Conservation (phyloP, 2,113 vertebrate genomes). For the Tautogolabrus adspersus region DNA sequence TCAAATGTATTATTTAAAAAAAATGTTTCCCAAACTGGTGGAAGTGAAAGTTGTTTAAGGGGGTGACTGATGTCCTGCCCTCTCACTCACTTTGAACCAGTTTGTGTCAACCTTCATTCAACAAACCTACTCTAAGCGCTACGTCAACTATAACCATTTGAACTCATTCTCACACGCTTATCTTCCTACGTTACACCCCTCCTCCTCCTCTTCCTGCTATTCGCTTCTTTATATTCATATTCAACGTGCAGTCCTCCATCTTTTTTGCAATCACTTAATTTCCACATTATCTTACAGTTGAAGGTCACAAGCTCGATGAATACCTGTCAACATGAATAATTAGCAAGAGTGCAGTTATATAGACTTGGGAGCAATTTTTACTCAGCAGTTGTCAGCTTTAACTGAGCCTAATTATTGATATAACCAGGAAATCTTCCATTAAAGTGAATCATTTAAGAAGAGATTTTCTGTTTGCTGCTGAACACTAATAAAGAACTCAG, state of each 20-base stretch:
- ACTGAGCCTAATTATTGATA: not conserved
- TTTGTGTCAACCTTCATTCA: too few relatives aligned
- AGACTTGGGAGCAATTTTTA: conserved; percentile 8
- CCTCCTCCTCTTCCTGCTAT: too few relatives aligned
- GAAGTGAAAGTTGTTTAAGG: too few relatives aligned
- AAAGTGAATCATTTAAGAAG: not conserved
- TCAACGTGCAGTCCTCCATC: conserved; percentile 17
- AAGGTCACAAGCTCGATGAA: conserved; percentile 44
- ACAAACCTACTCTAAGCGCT: too few relatives aligned
- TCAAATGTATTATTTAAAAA: too few relatives aligned
- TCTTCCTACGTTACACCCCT: not conserved
- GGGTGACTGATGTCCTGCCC: too few relatives aligned
- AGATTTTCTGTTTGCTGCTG: not conserved
- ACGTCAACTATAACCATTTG: too few relatives aligned
- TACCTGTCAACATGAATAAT: conserved; percentile 38
- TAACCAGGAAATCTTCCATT: not conserved
- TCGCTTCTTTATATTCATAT: conserved; percentile 16
- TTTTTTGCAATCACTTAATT: conserved; percentile 32
- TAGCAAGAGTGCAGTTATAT: not conserved
- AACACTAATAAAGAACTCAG: not conserved
- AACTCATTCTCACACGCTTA: not conserved
- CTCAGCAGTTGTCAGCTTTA: conserved; percentile 14
- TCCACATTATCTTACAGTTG: conserved; percentile 6
- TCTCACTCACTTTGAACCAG: too few relatives aligned
- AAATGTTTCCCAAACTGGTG: too few relatives aligned